Conservation (phyloP, 2,113 vertebrate genomes). For the Aramus guarauna region DNA sequence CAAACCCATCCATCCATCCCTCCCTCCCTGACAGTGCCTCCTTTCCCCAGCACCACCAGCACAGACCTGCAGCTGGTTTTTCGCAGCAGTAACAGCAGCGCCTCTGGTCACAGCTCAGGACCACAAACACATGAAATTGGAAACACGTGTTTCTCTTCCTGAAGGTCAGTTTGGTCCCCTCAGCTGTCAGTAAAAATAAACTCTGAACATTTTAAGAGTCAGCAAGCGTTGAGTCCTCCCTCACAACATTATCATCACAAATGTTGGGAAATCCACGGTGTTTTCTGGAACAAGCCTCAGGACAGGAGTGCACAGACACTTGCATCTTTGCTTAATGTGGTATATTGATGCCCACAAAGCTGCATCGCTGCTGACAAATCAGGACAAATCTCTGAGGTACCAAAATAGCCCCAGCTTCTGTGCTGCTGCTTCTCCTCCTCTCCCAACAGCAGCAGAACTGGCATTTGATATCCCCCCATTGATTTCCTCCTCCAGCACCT, state of each 20-base stretch:
- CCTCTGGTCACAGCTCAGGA: neutral
- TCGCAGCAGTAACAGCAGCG: neutral
- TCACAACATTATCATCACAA: neutral
- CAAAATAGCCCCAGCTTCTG: neutral
- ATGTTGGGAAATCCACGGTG: neutral
- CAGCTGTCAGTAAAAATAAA: neutral
- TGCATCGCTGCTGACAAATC: neutral
- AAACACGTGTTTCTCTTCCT: neutral
- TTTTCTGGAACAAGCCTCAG: neutral
- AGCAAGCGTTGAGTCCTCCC: neutral
- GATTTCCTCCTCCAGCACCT: neutral
- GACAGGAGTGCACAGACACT: neutral
- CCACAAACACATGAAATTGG: neutral
- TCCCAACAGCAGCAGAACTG: neutral
- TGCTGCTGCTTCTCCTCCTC: neutral
- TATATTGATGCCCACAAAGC: neutral
- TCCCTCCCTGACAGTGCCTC: neutral
- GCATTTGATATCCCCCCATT: neutral
- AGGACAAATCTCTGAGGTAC: neutral
- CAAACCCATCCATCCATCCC: neutral
- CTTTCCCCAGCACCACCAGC: neutral
- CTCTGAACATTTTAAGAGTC: neutral
- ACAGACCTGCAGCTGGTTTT: neutral
- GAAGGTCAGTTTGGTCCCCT: neutral
- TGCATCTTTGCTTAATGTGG: neutral